A percentile compares a stretch with the other conserved stretches of the same genome.
phyloP scores from a whole-genome alignment of 2,113 vertebrate species.

The Hippoglossus stenolepis region DNA sequence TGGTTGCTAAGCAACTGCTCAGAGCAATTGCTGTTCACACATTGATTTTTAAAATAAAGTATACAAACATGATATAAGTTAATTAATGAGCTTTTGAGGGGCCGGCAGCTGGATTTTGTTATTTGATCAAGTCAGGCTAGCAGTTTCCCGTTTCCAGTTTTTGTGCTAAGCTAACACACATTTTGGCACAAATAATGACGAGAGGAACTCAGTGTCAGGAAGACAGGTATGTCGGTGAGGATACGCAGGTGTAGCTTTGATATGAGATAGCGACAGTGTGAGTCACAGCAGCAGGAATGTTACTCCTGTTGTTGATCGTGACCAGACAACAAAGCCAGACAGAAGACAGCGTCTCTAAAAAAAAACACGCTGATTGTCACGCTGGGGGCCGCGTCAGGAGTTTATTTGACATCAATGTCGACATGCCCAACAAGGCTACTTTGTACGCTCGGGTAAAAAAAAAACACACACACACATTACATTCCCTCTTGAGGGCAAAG shows the following conservation, averaged over 20 bases:
- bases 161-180: neutral
- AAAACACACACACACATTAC: neutral
- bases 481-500: constrained; percentile 30
- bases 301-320: constrained; percentile 20
- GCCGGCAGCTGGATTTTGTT: neutral
- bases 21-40: neutral
- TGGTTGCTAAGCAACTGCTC: neutral
- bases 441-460: neutral
- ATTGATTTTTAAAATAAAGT: neutral
- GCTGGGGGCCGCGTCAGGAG: constrained; percentile 28
- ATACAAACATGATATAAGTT: neutral
- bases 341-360: constrained; percentile 20
- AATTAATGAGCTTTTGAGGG: neutral
- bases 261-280: constrained; percentile 13
- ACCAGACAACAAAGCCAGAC: constrained; percentile 30
- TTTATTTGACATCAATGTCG: constrained; percentile 29
- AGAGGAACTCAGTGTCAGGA: constrained; percentile 25
- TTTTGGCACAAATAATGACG: neutral
- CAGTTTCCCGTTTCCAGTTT: neutral
- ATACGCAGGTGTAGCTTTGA: constrained; percentile 31
- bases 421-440: constrained; percentile 13
- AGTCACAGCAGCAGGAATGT: constrained; percentile 26
- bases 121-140: neutral
- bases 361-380: constrained; percentile 37
- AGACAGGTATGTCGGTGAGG: constrained; percentile 21